These are phyloP conservation scores for Phrynocephalus guinanensis DNA, from an alignment of 2,797 vertebrate species.

Conservation along the genomic window DNA sequence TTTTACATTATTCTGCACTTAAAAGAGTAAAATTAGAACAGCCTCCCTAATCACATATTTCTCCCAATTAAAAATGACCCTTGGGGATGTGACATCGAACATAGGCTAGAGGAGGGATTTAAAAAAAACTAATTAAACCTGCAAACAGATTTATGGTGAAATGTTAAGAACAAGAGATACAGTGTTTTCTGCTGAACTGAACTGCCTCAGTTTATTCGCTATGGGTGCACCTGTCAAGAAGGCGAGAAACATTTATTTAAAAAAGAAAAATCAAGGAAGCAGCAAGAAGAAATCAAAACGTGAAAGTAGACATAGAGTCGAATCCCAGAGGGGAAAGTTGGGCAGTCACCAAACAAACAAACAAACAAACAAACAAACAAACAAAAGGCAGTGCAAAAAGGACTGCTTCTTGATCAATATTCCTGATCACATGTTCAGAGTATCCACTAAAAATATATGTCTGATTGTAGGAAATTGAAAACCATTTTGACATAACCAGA, in stretches of 20 bases:
- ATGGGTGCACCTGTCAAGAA: background rate
- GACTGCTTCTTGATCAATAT: background rate
- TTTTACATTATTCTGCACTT: background rate
- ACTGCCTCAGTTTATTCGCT: background rate
- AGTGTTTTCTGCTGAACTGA: slow-evolving; percentile 28
- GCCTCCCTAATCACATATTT: background rate
- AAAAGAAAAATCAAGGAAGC: background rate
- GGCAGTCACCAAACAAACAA: no score
- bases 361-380: no score
- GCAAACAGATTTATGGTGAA: background rate
- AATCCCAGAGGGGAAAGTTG: background rate
- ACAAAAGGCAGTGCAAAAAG: no score
- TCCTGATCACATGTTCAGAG: background rate
- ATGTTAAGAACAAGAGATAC: background rate
- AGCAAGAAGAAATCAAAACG: background rate
- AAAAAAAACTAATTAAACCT: background rate
- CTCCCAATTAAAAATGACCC: slow-evolving; percentile 31
- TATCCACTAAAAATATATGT: background rate
- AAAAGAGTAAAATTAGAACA: slow-evolving; percentile 30
- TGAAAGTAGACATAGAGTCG: background rate
- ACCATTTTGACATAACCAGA: background rate
- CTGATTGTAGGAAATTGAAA: background rate
- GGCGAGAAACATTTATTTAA: background rate
- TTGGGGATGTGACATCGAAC: slow-evolving; percentile 13
- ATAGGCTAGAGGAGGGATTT: background rate